These are phyloP conservation scores for Trachelus stipa DNA, from an alignment of 2,888 invertebrate species.

Conservation along the genomic window DNA sequence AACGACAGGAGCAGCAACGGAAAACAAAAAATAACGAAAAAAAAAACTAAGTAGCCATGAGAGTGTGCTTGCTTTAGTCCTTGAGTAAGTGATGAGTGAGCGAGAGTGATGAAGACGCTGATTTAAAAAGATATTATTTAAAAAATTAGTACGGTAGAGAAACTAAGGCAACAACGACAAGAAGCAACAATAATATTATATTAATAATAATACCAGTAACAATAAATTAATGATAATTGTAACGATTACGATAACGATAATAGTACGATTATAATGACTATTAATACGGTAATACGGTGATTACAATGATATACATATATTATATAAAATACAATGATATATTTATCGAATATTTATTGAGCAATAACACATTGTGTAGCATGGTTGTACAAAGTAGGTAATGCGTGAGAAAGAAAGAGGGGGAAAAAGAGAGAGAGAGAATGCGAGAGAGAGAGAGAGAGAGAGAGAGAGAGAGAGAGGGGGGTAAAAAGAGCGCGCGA, in stretches of 20 bases:
- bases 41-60: background rate
- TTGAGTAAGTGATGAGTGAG: background rate
- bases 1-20: background rate
- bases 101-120: background rate
- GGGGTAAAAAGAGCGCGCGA: slow-evolving; percentile 20
- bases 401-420: slow-evolving; percentile 17
- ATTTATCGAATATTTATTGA: slow-evolving; percentile 65
- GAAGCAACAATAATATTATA: slow-evolving; percentile 25
- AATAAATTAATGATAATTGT: slow-evolving; percentile 34
- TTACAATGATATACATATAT: slow-evolving; percentile 52
- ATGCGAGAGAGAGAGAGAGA: slow-evolving; percentile 22
- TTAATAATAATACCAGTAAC: slow-evolving; percentile 24
- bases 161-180: slow-evolving; percentile 34
- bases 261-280: slow-evolving; percentile 46
- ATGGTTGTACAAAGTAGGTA: slow-evolving; percentile 62
- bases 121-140: slow-evolving; percentile 7
- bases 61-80: background rate
- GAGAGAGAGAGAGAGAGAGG: slow-evolving; percentile 29
- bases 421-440: slow-evolving; percentile 16
- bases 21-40: background rate
- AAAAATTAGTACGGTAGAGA: slow-evolving; percentile 12
- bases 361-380: slow-evolving; percentile 54
- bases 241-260: slow-evolving; percentile 41
- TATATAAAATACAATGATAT: slow-evolving; percentile 61
- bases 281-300: slow-evolving; percentile 43